Conservation (phyloP, 1,140 invertebrate genomes). For the Euura lappo region DNA sequence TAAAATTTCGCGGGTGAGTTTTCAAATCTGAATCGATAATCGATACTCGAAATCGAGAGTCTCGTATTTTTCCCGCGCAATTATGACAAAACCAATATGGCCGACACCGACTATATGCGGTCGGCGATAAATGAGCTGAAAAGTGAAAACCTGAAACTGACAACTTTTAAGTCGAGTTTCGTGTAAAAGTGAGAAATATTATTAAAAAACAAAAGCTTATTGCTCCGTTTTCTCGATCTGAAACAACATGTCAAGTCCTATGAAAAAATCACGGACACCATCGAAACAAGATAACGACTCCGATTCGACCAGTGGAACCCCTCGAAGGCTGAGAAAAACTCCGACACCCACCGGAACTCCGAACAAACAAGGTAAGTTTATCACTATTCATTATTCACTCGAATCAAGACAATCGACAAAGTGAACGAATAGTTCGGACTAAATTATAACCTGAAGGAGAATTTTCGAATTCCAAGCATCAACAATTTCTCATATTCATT, state of each 20-base stretch:
- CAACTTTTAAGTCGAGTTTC: too few species aligned
- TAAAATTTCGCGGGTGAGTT: too few species aligned
- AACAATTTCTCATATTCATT: not conserved
- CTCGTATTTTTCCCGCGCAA: not conserved
- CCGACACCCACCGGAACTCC: slow-evolving; percentile 31
- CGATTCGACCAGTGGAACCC: slow-evolving; percentile 31
- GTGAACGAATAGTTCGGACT: too few species aligned
- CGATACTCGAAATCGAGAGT: not conserved
- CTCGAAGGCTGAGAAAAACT: slow-evolving; percentile 32
- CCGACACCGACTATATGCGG: not conserved
- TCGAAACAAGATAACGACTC: slow-evolving; percentile 27
- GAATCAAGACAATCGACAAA: too few species aligned
- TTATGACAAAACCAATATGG: not conserved
- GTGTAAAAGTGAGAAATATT: too few species aligned
- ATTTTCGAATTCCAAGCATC: too few species aligned
- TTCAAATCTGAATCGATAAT: not conserved
- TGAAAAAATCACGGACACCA: slow-evolving; percentile 45
- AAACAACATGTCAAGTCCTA: slow-evolving; percentile 50
- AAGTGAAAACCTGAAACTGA: too few species aligned
- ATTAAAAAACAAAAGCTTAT: too few species aligned
- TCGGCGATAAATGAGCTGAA: too few species aligned
- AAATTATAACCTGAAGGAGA: too few species aligned
- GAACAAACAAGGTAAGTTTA: slow-evolving; percentile 28
- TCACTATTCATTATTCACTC: too few species aligned
- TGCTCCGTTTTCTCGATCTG: not conserved